Evolutionary conservation across 2,797 vertebrate species (phyloP), one percentile per base, ranked within the genome.

Genomic region (Rhabdophis nuchalis): DNA sequence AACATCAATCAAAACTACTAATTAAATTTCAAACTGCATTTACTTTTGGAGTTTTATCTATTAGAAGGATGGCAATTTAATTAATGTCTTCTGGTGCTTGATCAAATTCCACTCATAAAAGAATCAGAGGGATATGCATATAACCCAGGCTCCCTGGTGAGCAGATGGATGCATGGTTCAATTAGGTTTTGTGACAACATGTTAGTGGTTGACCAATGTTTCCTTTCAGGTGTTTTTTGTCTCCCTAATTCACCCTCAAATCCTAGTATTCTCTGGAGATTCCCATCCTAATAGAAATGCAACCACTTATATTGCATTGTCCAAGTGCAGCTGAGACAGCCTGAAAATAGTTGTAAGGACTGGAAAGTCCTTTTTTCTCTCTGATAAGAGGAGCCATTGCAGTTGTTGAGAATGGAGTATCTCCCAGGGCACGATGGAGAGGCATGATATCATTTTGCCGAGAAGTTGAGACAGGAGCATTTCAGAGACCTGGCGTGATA

Each of bases 51-150:
- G 60, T 90, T 90, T 77, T 60, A 82, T 46, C 90, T 86, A 82
- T 89, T 92, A 82, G 85, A 87, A 12, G 41, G 8, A 86, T 72
- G 56, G 61, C 92, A 87, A 87, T 58, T 77, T 92, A 92, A 95
- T 68, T 61, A 91, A 92, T 50, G 90, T 87, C 85, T 86, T 90
- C 57, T 57, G 95, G 88, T 87, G 93, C 41, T 77, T 82, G 58
- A 89, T 41, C 0, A 0, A 32, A 90, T 89, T 93, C 88, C 88
- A 93, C 23, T 89, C 82, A 89, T 52, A 89, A 89, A 90, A 54
- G 27, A 68, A 57, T 41, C 46, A 85, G n/a, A 25, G 36, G 11
- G 27, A 10, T 64, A 64, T n/a, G 14, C 13, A 64, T 64, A 25
- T 60, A 64, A n/a, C 29, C 5, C 61, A 77, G 68, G 32, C 32